These are phyloP conservation scores for Oryzias sinensis DNA, from an alignment of 2,797 vertebrate species.

Conservation along the genomic window DNA sequence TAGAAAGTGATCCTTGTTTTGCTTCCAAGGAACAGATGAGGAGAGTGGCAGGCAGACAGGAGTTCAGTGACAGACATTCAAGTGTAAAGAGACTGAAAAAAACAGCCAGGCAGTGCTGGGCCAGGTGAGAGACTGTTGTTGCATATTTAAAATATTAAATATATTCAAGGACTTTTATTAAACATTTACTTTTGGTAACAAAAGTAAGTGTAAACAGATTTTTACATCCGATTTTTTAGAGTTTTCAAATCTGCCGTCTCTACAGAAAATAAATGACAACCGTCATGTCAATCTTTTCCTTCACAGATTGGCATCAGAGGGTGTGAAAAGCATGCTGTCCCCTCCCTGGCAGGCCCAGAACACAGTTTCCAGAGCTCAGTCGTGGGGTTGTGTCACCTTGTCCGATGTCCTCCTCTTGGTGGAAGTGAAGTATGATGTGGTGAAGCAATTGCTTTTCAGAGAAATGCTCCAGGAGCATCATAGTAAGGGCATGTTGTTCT, in stretches of 20 bases:
- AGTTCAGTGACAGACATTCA: constrained; percentile 7
- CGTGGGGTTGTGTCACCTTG: constrained; percentile 52
- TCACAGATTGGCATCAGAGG: constrained; percentile 67
- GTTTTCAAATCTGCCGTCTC: neutral
- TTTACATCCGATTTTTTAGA: neutral
- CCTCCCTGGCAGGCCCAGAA: constrained; percentile 23
- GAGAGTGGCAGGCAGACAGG: neutral
- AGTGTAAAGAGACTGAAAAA: constrained; percentile 52
- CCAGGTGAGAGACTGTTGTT: constrained; percentile 52
- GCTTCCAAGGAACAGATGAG: constrained; percentile 11
- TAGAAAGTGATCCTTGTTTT: constrained; percentile 1
- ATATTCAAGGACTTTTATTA: neutral
- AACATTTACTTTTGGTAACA: neutral
- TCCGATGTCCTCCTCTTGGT: constrained; percentile 69
- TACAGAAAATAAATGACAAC: neutral
- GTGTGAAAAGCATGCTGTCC: constrained; percentile 60
- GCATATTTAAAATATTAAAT: neutral
- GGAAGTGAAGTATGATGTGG: constrained; percentile 74
- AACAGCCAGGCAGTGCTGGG: constrained; percentile 64
- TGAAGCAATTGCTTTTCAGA: constrained; percentile 65
- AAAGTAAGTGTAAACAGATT: neutral
- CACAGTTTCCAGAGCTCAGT: constrained; percentile 25
- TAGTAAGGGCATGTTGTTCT: constrained; percentile 55
- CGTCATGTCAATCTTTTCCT: constrained; percentile 14
- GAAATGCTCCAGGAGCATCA: constrained; percentile 80